These are phyloP conservation scores for Suricata suricatta DNA, from an alignment of 2,113 vertebrate species.

Conservation along the genomic window DNA sequence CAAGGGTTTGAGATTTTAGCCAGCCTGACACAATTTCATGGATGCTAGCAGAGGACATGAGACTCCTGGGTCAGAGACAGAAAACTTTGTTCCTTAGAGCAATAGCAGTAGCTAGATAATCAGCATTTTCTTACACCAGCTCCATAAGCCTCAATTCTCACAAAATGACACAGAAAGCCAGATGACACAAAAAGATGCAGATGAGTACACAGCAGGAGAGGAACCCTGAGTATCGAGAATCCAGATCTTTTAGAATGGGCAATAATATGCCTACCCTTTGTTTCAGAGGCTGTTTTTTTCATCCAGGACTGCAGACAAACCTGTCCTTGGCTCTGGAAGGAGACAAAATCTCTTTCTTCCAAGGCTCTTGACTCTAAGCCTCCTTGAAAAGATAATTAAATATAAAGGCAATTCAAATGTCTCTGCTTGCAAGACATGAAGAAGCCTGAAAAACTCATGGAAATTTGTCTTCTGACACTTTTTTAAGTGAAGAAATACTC, in stretches of 20 bases:
- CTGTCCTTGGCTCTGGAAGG: background rate
- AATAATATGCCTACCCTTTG: background rate
- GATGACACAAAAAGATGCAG: background rate
- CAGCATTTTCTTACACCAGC: background rate
- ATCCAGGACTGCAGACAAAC: background rate
- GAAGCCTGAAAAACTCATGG: background rate
- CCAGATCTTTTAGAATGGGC: background rate
- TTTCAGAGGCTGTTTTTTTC: background rate
- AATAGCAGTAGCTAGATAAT: background rate
- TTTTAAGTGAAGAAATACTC: constrained; percentile 45
- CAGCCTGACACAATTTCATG: background rate
- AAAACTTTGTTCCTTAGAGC: background rate
- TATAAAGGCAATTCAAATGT: background rate
- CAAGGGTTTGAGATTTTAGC: background rate
- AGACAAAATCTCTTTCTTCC: background rate
- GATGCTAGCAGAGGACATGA: background rate
- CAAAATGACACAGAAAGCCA: background rate
- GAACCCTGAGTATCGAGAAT: background rate
- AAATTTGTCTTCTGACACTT: constrained; percentile 23
- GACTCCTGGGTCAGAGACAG: background rate
- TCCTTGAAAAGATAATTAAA: background rate
- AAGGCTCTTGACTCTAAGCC: background rate
- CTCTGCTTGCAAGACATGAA: background rate
- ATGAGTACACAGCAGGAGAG: background rate
- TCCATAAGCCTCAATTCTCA: background rate